Base-by-base conservation (phyloP, 2,113 vertebrate species). In the Panurus biarmicus region DNA sequence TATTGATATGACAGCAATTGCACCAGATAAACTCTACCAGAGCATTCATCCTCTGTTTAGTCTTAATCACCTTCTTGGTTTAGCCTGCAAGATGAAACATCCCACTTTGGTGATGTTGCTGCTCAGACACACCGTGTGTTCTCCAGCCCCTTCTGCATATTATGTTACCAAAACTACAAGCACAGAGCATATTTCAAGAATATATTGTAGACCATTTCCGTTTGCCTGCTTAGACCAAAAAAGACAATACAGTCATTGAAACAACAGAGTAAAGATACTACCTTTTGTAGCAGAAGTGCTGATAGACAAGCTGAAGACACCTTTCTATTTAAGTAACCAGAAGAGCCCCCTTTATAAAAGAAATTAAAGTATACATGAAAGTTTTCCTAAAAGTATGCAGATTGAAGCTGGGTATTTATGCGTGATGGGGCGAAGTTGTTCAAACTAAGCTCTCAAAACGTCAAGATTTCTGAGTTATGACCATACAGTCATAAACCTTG, bases 341-440 rank as follows among this genome's bases (percentile, higher is more conserved):
- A 51, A 72, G 20, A 58, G 2, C 5, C 3, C 2, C 6, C 7
- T 16, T 35, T 35, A 5, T n/a, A 54, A 16, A 71, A 65, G 20
- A 14, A 64, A 44, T 67, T 42, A 33, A 62, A 77, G 23, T 6
- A 76, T 67, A 42, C 4, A 6, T 1, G 1, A 54, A 58, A 71
- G 17, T 9, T 20, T 21, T 33, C 57, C 33, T 23, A 25, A 22
- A 81, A 53, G 31, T 9, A 66, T 7, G 14, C 3, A 9, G 12
- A 61, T 8, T 13, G 33, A 53, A 56, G 33, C 4, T 33, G 4
- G 13, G 1, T 10, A 36, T 61, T 47, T 56, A 17, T 2, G 7
- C 23, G 35, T 29, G 35, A 42, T 2, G 11, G 3, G 11, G 3
- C 2, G 8, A 4, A 48, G 20, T 0, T 26, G 31, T 22, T 58